These are phyloP conservation scores for Parthenolecanium corni DNA, from an alignment of 2,888 invertebrate species.

Conservation along the genomic window DNA sequence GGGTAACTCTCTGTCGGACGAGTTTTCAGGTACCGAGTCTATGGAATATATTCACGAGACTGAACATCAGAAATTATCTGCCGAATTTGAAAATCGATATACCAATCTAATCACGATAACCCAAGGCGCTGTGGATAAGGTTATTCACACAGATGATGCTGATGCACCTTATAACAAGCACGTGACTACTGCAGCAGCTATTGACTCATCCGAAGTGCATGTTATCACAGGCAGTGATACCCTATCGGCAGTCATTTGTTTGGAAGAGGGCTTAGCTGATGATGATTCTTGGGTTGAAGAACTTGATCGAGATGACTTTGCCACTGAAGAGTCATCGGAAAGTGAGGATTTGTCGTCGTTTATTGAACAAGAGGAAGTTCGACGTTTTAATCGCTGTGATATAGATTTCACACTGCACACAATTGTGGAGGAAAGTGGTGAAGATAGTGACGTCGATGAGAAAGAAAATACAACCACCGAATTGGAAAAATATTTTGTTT, in stretches of 20 bases:
- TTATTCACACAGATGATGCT: background rate
- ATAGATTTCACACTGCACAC: conserved; percentile 85
- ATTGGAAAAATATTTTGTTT: conserved; percentile 82
- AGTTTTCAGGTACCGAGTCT: conserved; percentile 36
- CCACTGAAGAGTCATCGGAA: conserved; percentile 42
- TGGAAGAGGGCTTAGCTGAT: conserved; percentile 77
- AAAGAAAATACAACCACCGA: conserved; percentile 55
- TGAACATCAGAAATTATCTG: conserved; percentile 16
- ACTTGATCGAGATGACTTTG: conserved; percentile 43
- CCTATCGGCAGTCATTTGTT: conserved; percentile 57
- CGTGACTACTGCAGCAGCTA: conserved; percentile 29
- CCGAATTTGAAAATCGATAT: conserved; percentile 43
- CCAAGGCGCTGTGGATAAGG: conserved; percentile 52
- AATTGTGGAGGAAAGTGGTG: conserved; percentile 87
- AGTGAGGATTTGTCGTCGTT: conserved; percentile 45
- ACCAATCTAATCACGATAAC: conserved; percentile 83
- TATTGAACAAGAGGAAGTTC: conserved; percentile 57
- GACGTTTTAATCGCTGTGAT: conserved; percentile 57
- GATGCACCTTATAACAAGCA: background rate
- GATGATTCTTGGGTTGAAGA: conserved; percentile 89
- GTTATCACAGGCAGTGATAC: conserved; percentile 59
- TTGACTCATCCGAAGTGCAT: conserved; percentile 33
- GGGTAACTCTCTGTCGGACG: conserved; percentile 33
- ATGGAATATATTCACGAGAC: conserved; percentile 34
- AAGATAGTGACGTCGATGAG: conserved; percentile 76